Conservation (phyloP, 1,140 invertebrate species). For the Dreissena rostriformis region DNA sequence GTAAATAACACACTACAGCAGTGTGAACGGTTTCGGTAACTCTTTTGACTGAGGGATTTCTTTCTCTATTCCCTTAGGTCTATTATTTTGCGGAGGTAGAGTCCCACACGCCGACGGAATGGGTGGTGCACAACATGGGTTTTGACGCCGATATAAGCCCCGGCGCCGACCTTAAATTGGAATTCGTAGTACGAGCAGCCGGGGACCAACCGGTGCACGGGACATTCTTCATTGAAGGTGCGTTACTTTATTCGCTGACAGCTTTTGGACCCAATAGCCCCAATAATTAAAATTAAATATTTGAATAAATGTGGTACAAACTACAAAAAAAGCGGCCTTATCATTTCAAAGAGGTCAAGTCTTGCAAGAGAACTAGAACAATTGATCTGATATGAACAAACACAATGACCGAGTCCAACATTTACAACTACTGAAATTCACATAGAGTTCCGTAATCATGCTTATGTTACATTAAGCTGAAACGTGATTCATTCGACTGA, state of each 20-base stretch:
- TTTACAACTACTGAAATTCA: too few relatives aligned
- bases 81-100: conserved; percentile 35
- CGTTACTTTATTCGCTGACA: background rate
- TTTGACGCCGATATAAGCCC: conserved; percentile 24
- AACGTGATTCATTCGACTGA: too few relatives aligned
- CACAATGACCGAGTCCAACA: too few relatives aligned
- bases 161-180: conserved; percentile 8
- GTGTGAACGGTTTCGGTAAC: background rate
- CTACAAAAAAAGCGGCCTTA: too few relatives aligned
- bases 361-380: too few relatives aligned
- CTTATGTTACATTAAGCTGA: too few relatives aligned
- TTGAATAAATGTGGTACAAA: too few relatives aligned
- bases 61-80: conserved; percentile 1
- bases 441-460: too few relatives aligned
- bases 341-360: too few relatives aligned
- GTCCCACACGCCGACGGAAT: conserved; percentile 24
- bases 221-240: conserved; percentile 33
- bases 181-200: conserved; percentile 6
- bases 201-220: conserved; percentile 1
- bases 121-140: conserved; percentile 20
- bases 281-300: too few relatives aligned
- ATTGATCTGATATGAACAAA: too few relatives aligned
- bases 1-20: background rate
- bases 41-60: background rate
- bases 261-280: background rate